phyloP scores from a whole-genome alignment of 92 coral and sea anemone genomes.

The Blastomussa wellsi region DNA sequence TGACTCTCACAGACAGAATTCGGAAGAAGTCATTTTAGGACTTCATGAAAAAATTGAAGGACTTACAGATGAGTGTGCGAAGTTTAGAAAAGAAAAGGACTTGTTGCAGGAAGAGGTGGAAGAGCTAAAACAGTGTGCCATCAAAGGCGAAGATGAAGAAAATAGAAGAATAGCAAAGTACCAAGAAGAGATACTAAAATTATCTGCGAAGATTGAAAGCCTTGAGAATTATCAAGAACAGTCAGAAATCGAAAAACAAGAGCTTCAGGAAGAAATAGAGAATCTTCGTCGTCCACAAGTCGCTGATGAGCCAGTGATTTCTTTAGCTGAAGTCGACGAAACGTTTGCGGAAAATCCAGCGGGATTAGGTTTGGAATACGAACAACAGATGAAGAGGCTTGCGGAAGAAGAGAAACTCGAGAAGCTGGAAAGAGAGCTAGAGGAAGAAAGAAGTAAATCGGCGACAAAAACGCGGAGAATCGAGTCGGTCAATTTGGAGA shows the following conservation, averaged over 20 bases:
- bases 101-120: constrained; percentile 15
- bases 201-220: constrained; percentile 41
- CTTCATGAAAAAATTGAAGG: constrained; percentile 21
- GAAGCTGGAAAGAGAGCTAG: constrained; percentile 51
- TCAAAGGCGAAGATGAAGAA: not conserved
- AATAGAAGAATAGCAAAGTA: not conserved
- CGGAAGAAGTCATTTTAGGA: constrained; percentile 18
- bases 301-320: constrained; percentile 34
- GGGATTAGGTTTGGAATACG: constrained; percentile 46
- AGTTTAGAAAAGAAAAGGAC: constrained; percentile 47
- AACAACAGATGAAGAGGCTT: constrained; percentile 68
- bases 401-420: constrained; percentile 65
- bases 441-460: constrained; percentile 43
- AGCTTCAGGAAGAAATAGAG: constrained; percentile 58
- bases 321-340: constrained; percentile 43
- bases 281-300: constrained; percentile 35
- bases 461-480: constrained; percentile 51
- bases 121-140: not conserved
- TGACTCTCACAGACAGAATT: constrained; percentile 27
- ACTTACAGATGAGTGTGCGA: constrained; percentile 34
- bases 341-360: constrained; percentile 46
- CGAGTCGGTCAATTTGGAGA: constrained; percentile 71
- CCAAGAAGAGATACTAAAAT: constrained; percentile 34
- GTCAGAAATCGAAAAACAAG: constrained; percentile 64
- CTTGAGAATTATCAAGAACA: constrained; percentile 41